Base-by-base conservation (phyloP, 1,140 invertebrate genomes). In the Papilio dardanus region DNA sequence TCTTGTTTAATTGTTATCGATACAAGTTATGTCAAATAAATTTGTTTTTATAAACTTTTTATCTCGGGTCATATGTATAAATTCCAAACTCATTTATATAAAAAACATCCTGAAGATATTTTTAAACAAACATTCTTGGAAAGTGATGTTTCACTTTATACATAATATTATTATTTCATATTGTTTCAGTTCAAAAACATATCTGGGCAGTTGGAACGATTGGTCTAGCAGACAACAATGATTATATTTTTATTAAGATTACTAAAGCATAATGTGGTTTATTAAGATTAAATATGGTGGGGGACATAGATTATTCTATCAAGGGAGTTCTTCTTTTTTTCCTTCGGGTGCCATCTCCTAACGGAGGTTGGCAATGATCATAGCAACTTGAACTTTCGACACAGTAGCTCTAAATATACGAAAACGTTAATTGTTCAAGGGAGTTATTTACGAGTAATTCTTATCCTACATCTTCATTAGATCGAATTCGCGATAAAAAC, bases 161-260 rank as follows among this genome's bases (percentile, higher is more conserved):
- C 16, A 42, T 42, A 16, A 16, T 42, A 42, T 42, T 42, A 54
- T 24, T 30, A 6, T 50, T 62, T 30, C 16, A 10, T 58, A 33
- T 58, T n/a, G 71, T 96, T 96, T 74, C 94, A 99, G 98, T 96
- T 94, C 94, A 96, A 92, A 97, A 96, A 94, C 97, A 95, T 91
- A 99, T 97, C 81, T 97, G 96, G 94, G 98, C 96, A 95, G 98
- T 96, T 94, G 98, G 97, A 93, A 96, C 95, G 82, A 97, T 95
- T 93, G 98, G 94, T 89, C 90, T 30, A 87, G 89, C 37, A 94
- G 87, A 79, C 85, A 93, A 66, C 88, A 88, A 69, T 85, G 74
- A 82, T 77, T 30, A 73, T 21, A 71, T 14, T 66, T 28, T 30
- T 16, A n/a, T 30, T n/a, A n/a, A n/a, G 24, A 28, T 30, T 28